Evolutionary conservation across 2,113 vertebrate genomes (phyloP).

Genomic region (Aldabrachelys gigantea): DNA sequence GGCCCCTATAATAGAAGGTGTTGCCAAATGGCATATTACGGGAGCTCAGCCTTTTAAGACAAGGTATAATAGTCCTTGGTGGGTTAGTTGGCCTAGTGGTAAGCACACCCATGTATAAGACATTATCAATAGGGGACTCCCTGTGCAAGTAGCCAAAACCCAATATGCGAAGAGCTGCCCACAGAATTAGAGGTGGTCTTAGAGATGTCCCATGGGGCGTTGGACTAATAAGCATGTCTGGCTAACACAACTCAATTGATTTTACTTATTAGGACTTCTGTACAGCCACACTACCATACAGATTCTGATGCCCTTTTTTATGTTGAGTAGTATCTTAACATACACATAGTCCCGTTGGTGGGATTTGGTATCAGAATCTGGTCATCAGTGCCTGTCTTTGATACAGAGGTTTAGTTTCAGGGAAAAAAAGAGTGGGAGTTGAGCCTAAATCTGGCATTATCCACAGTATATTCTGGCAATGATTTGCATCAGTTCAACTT

Average conservation of each 20-base stretch:
- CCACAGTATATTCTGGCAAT: background rate
- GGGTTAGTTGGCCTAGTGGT: background rate
- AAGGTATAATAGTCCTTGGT: background rate
- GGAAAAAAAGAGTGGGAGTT: background rate
- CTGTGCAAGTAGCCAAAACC: background rate
- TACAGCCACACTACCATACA: background rate
- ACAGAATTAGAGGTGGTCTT: background rate
- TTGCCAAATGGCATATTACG: background rate
- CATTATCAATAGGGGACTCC: background rate
- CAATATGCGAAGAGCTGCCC: background rate
- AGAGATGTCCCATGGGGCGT: background rate
- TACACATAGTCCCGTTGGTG: background rate
- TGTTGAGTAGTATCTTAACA: background rate
- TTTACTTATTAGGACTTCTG: background rate
- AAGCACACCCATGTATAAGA: background rate
- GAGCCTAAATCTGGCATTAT: background rate
- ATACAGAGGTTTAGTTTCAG: accelerated
- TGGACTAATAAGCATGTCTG: background rate
- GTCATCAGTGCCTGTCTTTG: background rate
- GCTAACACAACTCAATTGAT: background rate
- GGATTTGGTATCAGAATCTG: background rate
- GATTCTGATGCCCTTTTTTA: background rate
- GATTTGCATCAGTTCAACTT: background rate
- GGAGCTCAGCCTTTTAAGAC: background rate
- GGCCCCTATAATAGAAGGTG: background rate